Evolutionary conservation across 92 coral and sea anemone species (phyloP), one percentile per base, ranked within the genome.

Genomic region (Scolanthus callimorphus): DNA sequence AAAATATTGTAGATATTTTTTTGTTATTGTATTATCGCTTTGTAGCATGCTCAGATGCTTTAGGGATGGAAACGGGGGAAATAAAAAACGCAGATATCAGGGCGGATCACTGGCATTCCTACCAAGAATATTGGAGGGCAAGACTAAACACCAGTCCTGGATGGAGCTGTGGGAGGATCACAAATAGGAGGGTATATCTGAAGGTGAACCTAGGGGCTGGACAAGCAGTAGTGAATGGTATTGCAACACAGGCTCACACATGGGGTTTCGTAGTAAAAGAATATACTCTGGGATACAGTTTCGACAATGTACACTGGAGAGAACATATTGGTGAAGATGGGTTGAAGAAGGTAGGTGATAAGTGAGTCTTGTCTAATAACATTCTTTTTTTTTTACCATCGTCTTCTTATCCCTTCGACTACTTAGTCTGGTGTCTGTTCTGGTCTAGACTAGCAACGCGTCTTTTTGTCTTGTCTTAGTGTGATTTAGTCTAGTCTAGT

Each of bases 251-350:
- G 38, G 31, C 29, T 19, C 0, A 15, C 1, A 1, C 2, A 1
- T 25, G 1, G 20, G 3, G 31, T 9, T 13, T 0, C 15, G 29
- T 26, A 20, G 78, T 67, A 13, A 39, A 52, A 20, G 43, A 39
- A 0, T 84, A 71, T 55, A 62, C 65, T 2, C 59, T 84, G n/a
- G 50, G 72, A 11, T 84, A 65, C 73, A 84, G 90, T 39, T 37
- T 27, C 11, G 69, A 78, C 15, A 82, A 58, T n/a, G 45, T 71
- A 24, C 74, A 84, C 39, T 84, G 90, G 90, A 70, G 39, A 20
- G 69, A 74, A 24, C 55, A 78, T 52, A 60, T 30, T 4, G n/a
- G n/a, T n/a, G 90, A 72, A 53, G 41, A 73, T 39, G 85, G 85
- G 31, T 6, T 29, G 11, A 51, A 55, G 3, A 78, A 67, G 65